Percentiles rank a stretch among this genome's conserved stretches.
phyloP scores from a whole-genome alignment of 1,140 invertebrate genomes.

The Amyelois transitella region DNA sequence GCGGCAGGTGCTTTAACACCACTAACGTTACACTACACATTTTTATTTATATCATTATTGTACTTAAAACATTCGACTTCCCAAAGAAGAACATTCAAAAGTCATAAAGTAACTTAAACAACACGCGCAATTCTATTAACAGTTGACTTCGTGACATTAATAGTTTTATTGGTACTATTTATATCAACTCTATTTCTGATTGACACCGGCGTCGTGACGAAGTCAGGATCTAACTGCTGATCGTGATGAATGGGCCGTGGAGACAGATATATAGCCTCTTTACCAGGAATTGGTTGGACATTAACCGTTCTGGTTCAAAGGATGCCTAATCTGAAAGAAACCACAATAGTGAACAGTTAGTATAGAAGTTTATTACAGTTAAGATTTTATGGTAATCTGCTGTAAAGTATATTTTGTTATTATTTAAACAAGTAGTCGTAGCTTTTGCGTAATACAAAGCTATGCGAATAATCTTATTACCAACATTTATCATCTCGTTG shows the following conservation, averaged over 20 bases:
- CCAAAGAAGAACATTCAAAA: neutral
- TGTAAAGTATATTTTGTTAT: too few relatives aligned
- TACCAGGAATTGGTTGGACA: neutral
- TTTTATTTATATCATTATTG: too few relatives aligned
- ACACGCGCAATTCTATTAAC: neutral
- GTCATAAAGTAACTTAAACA: neutral
- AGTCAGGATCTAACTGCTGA: neutral
- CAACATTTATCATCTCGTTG: neutral
- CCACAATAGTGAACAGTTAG: too few relatives aligned
- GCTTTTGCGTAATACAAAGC: neutral
- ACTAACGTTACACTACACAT: too few relatives aligned
- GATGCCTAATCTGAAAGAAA: too few relatives aligned
- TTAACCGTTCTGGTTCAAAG: too few relatives aligned
- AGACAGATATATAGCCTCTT: neutral
- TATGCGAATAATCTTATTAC: neutral
- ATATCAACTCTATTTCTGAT: neutral
- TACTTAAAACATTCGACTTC: neutral
- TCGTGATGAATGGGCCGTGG: neutral
- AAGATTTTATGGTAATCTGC: too few relatives aligned
- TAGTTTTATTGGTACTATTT: neutral
- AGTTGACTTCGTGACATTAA: neutral
- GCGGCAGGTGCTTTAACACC: too few relatives aligned
- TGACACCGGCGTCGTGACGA: neutral
- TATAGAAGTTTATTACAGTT: too few relatives aligned
- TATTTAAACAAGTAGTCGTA: too few relatives aligned